Percentiles rank a stretch among this genome's conserved stretches.
Conservation (phyloP, 2,888 invertebrate species). For the Diaperis boleti region DNA sequence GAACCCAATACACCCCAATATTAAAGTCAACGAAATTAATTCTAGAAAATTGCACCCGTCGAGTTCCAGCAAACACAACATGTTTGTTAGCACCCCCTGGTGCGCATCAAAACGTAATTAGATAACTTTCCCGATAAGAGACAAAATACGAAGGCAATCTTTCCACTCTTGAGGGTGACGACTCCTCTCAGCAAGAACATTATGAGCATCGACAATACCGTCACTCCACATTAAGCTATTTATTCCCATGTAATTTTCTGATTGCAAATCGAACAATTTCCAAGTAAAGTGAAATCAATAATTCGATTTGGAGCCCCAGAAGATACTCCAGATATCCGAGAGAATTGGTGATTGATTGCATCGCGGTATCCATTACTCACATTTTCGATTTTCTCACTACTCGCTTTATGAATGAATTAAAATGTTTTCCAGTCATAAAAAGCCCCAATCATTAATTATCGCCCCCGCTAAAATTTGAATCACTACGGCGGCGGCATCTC, state of each 20-base stretch:
- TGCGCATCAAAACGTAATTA: not conserved
- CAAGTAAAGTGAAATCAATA: constrained; percentile 26
- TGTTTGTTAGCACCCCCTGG: not conserved
- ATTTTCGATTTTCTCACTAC: constrained; percentile 32
- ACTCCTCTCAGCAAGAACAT: not conserved
- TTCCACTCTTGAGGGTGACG: not conserved
- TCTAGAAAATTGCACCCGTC: too few relatives aligned
- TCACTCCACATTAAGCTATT: constrained; percentile 14
- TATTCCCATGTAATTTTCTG: constrained; percentile 20
- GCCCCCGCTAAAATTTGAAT: constrained; percentile 7
- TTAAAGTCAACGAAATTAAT: too few relatives aligned
- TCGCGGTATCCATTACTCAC: constrained; percentile 36
- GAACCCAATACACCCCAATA: too few relatives aligned
- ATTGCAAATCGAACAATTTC: constrained; percentile 10
- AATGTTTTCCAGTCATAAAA: constrained; percentile 29
- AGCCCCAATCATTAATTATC: constrained; percentile 17
- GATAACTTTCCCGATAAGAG: not conserved
- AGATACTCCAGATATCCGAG: constrained; percentile 31
- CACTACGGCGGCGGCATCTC: not conserved
- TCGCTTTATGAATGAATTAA: constrained; percentile 35
- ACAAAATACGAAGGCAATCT: not conserved
- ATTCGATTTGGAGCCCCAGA: constrained; percentile 32
- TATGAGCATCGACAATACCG: constrained; percentile 4
- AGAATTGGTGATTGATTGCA: constrained; percentile 40
- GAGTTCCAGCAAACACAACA: too few relatives aligned